These are phyloP conservation scores for Carpatolechia fugitivella DNA, from an alignment of 2,888 invertebrate genomes.

Conservation along the genomic window DNA sequence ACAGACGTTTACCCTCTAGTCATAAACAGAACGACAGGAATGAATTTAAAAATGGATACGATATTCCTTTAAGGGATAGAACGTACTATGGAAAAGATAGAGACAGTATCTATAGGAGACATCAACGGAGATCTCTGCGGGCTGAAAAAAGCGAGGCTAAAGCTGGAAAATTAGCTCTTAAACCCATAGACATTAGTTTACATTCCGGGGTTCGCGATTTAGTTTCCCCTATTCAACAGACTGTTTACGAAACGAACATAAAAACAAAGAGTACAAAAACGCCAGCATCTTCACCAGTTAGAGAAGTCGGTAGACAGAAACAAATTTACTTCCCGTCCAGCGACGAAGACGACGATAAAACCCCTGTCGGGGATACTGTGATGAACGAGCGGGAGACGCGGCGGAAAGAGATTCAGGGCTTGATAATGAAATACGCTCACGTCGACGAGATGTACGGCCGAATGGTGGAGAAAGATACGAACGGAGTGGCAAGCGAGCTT, in stretches of 20 bases:
- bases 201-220: slow-evolving; percentile 72
- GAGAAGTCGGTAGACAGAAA: slow-evolving; percentile 62
- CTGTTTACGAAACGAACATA: slow-evolving; percentile 52
- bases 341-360: slow-evolving; percentile 76
- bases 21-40: slow-evolving; percentile 58
- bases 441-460: slow-evolving; percentile 85
- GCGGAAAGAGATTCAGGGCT: slow-evolving; percentile 89
- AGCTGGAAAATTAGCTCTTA: slow-evolving; percentile 69
- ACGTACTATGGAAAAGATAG: slow-evolving; percentile 66
- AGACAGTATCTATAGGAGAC: slow-evolving; percentile 70
- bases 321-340: slow-evolving; percentile 73
- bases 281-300: slow-evolving; percentile 59
- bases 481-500: slow-evolving; percentile 35
- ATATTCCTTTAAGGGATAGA: slow-evolving; percentile 49
- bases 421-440: slow-evolving; percentile 90
- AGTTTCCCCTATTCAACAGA: slow-evolving; percentile 68
- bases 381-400: slow-evolving; percentile 87
- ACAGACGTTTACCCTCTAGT: slow-evolving; percentile 58
- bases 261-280: slow-evolving; percentile 51
- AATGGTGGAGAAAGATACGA: slow-evolving; percentile 55
- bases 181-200: slow-evolving; percentile 76
- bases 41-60: slow-evolving; percentile 63
- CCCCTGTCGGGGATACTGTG: slow-evolving; percentile 77
- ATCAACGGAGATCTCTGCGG: slow-evolving; percentile 79
- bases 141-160: slow-evolving; percentile 82